Evolutionary conservation across 2,113 vertebrate genomes (phyloP).

Genomic region (Eidolon helvum): DNA sequence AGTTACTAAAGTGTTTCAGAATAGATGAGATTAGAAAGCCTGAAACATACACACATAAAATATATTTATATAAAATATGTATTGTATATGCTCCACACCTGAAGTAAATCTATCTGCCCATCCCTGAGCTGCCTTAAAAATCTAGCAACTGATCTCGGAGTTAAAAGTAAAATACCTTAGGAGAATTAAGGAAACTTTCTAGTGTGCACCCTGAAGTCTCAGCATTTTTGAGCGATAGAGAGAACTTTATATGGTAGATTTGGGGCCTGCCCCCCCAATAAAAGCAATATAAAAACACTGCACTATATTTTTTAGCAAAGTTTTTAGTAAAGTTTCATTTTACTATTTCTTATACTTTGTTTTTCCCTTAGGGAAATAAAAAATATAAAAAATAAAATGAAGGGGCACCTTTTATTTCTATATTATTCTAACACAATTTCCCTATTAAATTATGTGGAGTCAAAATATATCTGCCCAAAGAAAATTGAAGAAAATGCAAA

Average conservation of each 20-base stretch:
- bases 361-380: background rate
- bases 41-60: background rate
- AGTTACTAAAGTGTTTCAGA: background rate
- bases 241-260: background rate
- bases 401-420: background rate
- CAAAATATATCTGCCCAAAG: slow-evolving; percentile 28
- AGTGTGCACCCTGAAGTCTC: background rate
- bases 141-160: background rate
- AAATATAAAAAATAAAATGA: background rate
- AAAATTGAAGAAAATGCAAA: slow-evolving; percentile 57
- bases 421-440: slow-evolving; percentile 2
- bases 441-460: slow-evolving; percentile 29
- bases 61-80: too few species aligned
- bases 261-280: background rate
- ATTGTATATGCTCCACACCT: too few species aligned
- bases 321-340: slow-evolving; percentile 19
- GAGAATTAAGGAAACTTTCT: background rate
- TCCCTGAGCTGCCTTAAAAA: background rate
- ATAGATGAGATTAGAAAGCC: background rate
- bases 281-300: background rate
- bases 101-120: background rate
- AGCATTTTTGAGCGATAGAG: background rate
- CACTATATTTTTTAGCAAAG: background rate
- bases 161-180: background rate
- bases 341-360: background rate